Percentiles rank a stretch among this genome's conserved stretches.
Conservation (phyloP, 2,113 vertebrate species). For the Carettochelys insculpta region DNA sequence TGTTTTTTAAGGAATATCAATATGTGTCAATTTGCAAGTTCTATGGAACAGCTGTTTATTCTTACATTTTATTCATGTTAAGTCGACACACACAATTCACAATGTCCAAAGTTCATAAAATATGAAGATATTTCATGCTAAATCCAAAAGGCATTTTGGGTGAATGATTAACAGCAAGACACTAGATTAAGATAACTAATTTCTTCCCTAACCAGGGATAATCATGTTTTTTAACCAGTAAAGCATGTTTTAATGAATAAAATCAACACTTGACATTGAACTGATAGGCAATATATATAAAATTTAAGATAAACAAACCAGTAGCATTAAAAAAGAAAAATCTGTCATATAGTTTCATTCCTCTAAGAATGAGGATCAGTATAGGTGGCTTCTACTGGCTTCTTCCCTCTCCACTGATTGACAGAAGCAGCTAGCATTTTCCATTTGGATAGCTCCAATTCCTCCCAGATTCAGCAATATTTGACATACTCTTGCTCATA, state of each 20-base stretch:
- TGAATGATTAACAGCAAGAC: not conserved
- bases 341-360: too few relatives aligned
- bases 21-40: not conserved
- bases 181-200: not conserved
- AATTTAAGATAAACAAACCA: fast-evolving
- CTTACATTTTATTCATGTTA: not conserved
- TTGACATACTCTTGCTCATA: not conserved
- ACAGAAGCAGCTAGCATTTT: fast-evolving
- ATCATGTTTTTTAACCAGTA: not conserved
- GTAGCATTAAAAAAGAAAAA: not conserved
- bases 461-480: not conserved
- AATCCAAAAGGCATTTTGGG: not conserved
- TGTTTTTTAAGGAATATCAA: not conserved
- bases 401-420: not conserved
- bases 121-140: not conserved
- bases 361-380: fast-evolving
- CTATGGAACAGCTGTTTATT: not conserved
- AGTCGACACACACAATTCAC: not conserved
- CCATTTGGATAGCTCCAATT: fast-evolving
- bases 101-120: not conserved
- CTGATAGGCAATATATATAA: not conserved
- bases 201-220: not conserved
- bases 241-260: not conserved
- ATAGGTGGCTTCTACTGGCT: not conserved
- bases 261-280: not conserved